Base-by-base conservation (phyloP, 2,113 vertebrate species). In the Clarias batrachus region DNA sequence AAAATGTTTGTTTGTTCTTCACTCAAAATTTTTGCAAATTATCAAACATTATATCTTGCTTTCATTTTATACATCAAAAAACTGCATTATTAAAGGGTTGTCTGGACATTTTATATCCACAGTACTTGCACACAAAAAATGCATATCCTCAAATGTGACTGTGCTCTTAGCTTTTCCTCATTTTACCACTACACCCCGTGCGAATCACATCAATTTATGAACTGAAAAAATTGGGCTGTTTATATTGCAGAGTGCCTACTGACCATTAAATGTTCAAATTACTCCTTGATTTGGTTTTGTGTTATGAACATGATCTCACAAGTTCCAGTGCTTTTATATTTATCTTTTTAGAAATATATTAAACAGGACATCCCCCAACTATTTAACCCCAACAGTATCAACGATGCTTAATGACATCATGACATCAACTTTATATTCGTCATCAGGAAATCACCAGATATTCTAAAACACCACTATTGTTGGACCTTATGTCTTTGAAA, bases 401-500 rank as follows among this genome's bases (percentile, higher is more conserved):
- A 17, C 33, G 27, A 80, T 12, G 3, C 54, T 57, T 19, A 30
- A 33, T 60, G 77, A 60, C 77, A 79, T 79, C 77, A 80, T 80
- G 77, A 33, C 30, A 33, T 33, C n/a, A 60, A 80, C 77, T 33
- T 57, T 80, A 77, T 77, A 54, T 77, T 56, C 33, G 56, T 60
- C 57, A 37, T 3, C 19, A 80, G 77, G 77, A 60, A 80, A 80
- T 60, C 27, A 33, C 56, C 56, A 60, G 77, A 11, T 80, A 16
- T 80, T 80, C n/a, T 11, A 60, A 80, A 60, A 80, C 77, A 80
- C 60, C n/a, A 59, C n/a, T 60, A 30, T 33, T 80, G 27, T 27
- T 77, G 74, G 74, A 77, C 54, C 23, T 56, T 54, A 14, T 56
- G 74, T 11, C 70, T 73, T 41, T 73, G 17, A 73, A 70, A 70